Evolutionary conservation across 1,140 invertebrate species (phyloP), one percentile per base, ranked within the genome.

Genomic region (Lepidotrigona ventralis): DNA sequence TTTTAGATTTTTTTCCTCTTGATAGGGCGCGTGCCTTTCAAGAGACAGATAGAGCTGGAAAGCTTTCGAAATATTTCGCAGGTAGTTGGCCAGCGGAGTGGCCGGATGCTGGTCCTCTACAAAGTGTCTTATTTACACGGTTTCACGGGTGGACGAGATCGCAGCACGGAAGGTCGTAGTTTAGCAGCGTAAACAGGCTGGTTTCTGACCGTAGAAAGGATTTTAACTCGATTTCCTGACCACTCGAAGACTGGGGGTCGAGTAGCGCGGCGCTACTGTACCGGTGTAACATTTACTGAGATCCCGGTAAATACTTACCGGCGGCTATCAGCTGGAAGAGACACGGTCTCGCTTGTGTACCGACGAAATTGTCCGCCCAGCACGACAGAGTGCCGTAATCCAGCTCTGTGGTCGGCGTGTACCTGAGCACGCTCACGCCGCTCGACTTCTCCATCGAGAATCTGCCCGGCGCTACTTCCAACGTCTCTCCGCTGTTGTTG

Each of bases 401-500:
- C 88, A 95, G 87, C 87, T 95, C 94, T 46, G 93, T 93, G 53
- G 91, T 90, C 39, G 95, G 94, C 72, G 94, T 94, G 86, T 95
- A 95, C 76, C 93, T 93, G 26, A 96, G 91, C 73, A 95, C 89
- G 88, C 95, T 95, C 39, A 93, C 87, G 46, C 95, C 94, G 78
- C 94, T 93, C 80, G 92, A 92, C 54, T 93, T 93, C 68, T 93
- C 93, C 63, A 94, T 90, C 46, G 95, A 95, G 94, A 96, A 97
- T 78, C 96, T 93, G 91, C 97, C 96, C 29, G 96, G 95, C 75
- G 96, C 96, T 72, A 98, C 96, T 92, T 98, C 97, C 71, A 97
- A 93, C 46, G 97, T 97, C 93, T 98, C 97, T 19, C 96, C 96
- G 26, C 97, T 98, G 94, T 98, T 98, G 94, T 98, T 98, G 94